Evolutionary conservation across 1,140 invertebrate genomes (phyloP).

Genomic region (Nebria ingens): DNA sequence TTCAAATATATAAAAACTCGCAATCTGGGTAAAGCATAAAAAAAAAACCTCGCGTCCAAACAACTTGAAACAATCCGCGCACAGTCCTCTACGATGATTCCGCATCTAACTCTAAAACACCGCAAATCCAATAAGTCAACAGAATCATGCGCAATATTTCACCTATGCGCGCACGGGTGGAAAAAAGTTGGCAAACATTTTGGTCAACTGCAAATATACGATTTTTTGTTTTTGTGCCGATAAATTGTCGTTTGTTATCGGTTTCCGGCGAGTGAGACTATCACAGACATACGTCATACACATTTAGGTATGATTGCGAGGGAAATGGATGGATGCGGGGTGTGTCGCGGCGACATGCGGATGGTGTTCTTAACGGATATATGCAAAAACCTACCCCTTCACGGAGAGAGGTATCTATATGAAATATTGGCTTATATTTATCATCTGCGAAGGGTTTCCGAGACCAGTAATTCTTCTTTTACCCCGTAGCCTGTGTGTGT

Average conservation of each 20-base stretch:
- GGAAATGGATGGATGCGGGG: neutral
- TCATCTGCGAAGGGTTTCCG: slow-evolving; percentile 20
- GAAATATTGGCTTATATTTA: slow-evolving; percentile 24
- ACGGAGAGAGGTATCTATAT: slow-evolving; percentile 21
- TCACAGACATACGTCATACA: neutral
- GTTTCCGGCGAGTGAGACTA: neutral
- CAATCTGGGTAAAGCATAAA: too few species aligned
- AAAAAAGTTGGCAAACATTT: neutral
- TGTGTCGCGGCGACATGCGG: neutral
- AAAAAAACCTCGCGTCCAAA: too few species aligned
- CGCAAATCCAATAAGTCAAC: slow-evolving; percentile 6
- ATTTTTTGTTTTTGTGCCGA: slow-evolving; percentile 8
- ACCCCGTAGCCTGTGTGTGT: neutral
- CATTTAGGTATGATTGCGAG: neutral
- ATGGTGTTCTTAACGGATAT: neutral
- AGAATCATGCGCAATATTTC: neutral
- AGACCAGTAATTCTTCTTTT: slow-evolving; percentile 6
- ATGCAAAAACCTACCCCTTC: slow-evolving; percentile 20
- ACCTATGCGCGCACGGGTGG: neutral
- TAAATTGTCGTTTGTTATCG: slow-evolving; percentile 9
- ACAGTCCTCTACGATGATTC: neutral
- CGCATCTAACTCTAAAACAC: slow-evolving; percentile 1
- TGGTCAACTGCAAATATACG: slow-evolving; percentile 8
- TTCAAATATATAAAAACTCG: too few species aligned
- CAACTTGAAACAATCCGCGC: neutral